Evolutionary conservation across 2,888 invertebrate species (phyloP), one percentile per base, ranked within the genome.

Genomic region (Hedychridium roseum): DNA sequence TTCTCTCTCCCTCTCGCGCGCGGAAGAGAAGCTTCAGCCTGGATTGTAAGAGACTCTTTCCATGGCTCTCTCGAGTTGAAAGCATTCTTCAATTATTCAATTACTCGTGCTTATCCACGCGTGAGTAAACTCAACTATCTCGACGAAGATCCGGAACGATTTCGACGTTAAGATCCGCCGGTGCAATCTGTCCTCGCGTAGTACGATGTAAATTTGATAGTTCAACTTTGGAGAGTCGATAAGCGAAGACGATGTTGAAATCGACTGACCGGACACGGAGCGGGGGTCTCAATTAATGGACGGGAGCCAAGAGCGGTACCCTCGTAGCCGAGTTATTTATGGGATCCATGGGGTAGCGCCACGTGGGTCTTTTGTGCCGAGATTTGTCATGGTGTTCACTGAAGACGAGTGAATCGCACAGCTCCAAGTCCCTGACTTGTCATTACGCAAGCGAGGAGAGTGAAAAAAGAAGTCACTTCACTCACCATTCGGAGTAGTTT

Each of bases 1-100:
- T 54, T 46, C 60, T 54, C 40, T 43, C 35, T 32, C 39, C 17
- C 39, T 12, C 5, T 46, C 23, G 41, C 34, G 12, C 9, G 20
- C 32, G 39, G 46, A 53, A 27, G 49, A 40, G 35, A 26, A 27
- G 41, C 41, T 42, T 36, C 28, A 20, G 41, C 21, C 12, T 45
- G 16, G 18, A 41, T 38, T 32, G 23, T 44, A 41, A 17, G 32
- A 52, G 43, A 45, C 37, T 51, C 50, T 51, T 36, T 39, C 31
- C 36, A 52, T 36, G 45, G 57, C 61, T 57, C n/a, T n/a, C 48
- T 52, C 54, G 38, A 61, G 71, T 65, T 72, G 66, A 71, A 70
- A 71, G 72, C 72, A 67, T 67, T 61, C 63, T 64, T 71, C 62
- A 72, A 71, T 71, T 71, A 71, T 71, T 71, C 71, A 71, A 70